These are phyloP conservation scores for Pseudomyrmex cubaensis DNA, from an alignment of 1,140 invertebrate species.

Conservation along the genomic window DNA sequence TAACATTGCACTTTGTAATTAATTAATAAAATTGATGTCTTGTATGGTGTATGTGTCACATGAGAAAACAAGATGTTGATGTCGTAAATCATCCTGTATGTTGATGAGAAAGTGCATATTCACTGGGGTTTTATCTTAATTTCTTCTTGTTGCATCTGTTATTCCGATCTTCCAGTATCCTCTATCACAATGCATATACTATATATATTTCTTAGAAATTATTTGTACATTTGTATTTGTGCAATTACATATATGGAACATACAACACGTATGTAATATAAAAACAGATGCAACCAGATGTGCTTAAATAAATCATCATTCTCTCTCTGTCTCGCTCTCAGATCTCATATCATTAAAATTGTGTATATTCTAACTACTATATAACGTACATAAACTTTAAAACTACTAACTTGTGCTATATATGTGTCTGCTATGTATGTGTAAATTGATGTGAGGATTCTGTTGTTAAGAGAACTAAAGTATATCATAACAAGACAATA, in stretches of 20 bases:
- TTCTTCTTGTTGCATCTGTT: constrained; percentile 37
- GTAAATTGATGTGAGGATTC: constrained; percentile 4
- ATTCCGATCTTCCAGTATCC: constrained; percentile 4
- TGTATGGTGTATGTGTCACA: constrained; percentile 9
- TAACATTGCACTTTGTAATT: constrained; percentile 56
- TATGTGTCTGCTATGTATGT: constrained; percentile 1
- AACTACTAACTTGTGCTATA: constrained; percentile 29
- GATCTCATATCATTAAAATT: constrained; percentile 46
- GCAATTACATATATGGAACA: neutral
- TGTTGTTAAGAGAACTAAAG: constrained; percentile 35
- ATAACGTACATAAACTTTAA: constrained; percentile 32
- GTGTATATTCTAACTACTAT: constrained; percentile 27
- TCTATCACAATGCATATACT: too few species aligned
- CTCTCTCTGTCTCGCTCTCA: neutral
- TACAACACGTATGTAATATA: neutral
- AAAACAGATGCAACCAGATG: constrained; percentile 42
- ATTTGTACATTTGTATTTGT: neutral
- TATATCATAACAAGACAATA: constrained; percentile 14
- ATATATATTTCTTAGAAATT: neutral
- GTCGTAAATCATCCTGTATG: constrained; percentile 24
- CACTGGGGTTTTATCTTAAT: constrained; percentile 17
- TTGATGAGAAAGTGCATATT: constrained; percentile 30
- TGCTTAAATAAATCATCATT: constrained; percentile 31
- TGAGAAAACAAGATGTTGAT: constrained; percentile 24
- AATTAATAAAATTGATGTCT: constrained; percentile 50